Base-by-base conservation (phyloP, 2,888 invertebrate species). In the Netelia fuscicornis region DNA sequence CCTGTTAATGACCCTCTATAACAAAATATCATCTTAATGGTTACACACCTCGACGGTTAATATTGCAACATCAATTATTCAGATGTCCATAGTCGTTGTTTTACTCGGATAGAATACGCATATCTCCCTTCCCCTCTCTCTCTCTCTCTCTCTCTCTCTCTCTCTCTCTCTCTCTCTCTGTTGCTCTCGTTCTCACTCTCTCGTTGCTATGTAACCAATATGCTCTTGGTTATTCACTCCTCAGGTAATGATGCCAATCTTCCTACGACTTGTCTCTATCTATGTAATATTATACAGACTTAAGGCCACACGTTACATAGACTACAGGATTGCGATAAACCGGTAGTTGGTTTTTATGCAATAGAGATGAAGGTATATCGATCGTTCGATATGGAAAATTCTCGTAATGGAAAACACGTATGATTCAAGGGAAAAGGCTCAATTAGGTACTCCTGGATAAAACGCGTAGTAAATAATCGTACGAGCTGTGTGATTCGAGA, bases 1-100 rank as follows among this genome's bases (percentile, higher is more conserved):
- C 87, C 89, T 86, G 90, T 89, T 90, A 90, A 90, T 89, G 88
- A 90, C 88, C 86, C 86, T 88, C 88, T 82, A 83, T 87, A 87
- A 88, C 86, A 83, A 89, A 89, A 89, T 85, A 86, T 81, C 44
- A 64, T 67, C 72, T 52, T 62, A 74, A 44, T 64, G 58, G 58
- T 56, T 62, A 74, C 58, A 58, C 65, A 84, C 20, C 62, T 84
- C 74, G 74, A 30, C 17, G 65, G 67, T 64, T 83, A 83, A 85
- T 81, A 72, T 83, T 60, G 25, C 64, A 56, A 56, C 67, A 79
- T 86, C 52, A 78, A 83, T 78, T 78, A 81, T 85, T 83, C 37
- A 70, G 54, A 58, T 60, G 11, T 65, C 17, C 37, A 52, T 74
- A 44, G 58, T 58, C 52, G 77, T 65, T 70, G 72, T 80, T 37